Evolutionary conservation across 2,113 vertebrate genomes (phyloP).

Genomic region (Rhodinocichla rosea): DNA sequence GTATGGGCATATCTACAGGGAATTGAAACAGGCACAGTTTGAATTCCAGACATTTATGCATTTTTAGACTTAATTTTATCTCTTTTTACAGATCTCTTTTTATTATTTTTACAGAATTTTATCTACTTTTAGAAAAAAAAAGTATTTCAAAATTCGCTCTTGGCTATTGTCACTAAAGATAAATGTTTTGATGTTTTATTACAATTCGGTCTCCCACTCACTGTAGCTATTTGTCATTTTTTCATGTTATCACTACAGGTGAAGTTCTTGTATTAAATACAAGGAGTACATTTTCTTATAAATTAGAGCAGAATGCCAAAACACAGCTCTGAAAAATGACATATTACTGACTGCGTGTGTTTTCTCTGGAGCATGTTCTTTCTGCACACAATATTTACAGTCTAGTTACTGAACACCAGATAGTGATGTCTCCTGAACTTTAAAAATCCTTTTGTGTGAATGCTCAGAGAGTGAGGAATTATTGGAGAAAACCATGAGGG

Average conservation of each 20-base stretch:
- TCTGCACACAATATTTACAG: neutral
- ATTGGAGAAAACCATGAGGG: neutral
- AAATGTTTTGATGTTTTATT: neutral
- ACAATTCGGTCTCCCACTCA: neutral
- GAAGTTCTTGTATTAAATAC: neutral
- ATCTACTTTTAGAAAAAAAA: neutral
- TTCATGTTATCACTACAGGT: neutral
- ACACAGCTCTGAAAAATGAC: neutral
- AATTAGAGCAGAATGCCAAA: neutral
- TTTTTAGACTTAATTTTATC: neutral
- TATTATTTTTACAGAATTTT: neutral
- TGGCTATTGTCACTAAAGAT: neutral
- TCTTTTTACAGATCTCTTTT: neutral
- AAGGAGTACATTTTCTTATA: neutral
- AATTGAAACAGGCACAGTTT: neutral
- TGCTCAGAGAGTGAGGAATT: neutral
- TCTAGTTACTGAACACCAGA: neutral
- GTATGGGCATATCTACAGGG: neutral
- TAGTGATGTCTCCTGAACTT: neutral
- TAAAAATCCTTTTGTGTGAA: neutral
- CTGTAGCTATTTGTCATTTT: neutral
- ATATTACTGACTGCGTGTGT: neutral
- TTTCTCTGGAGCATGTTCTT: neutral
- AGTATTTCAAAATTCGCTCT: neutral
- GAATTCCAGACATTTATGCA: neutral